Percentiles rank a stretch among this genome's conserved stretches.
These are phyloP conservation scores for Lophius americanus DNA, from an alignment of 2,797 vertebrate species.

Conservation along the genomic window DNA sequence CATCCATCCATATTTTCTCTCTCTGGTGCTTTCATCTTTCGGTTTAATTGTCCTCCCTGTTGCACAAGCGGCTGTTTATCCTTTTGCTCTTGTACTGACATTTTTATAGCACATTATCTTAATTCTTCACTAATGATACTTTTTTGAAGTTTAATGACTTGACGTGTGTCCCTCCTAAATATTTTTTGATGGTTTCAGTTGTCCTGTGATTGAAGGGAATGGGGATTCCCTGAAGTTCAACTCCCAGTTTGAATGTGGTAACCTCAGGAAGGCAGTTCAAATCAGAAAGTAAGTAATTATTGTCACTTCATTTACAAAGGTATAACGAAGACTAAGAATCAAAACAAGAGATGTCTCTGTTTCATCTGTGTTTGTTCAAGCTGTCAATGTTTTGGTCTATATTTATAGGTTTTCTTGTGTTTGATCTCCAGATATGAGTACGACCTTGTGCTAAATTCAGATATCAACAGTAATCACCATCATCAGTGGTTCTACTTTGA, in stretches of 20 bases:
- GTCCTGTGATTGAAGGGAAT: conserved; percentile 85
- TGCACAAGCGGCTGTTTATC: background rate
- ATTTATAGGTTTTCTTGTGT: conserved; percentile 12
- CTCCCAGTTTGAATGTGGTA: conserved; percentile 98
- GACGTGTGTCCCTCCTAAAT: background rate
- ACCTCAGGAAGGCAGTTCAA: conserved; percentile 96
- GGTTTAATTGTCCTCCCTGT: background rate
- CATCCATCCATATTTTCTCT: too few relatives aligned
- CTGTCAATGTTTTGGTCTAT: background rate
- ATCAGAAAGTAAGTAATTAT: conserved; percentile 90
- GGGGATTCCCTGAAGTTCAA: conserved; percentile 95
- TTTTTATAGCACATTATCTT: conserved; percentile 3
- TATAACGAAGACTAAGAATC: background rate
- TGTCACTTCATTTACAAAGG: background rate
- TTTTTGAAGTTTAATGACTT: conserved; percentile 1
- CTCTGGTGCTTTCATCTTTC: background rate
- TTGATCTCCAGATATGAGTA: conserved; percentile 88
- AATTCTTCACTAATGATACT: conserved; percentile 6
- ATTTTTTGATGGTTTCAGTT: conserved; percentile 75
- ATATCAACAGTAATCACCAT: conserved; percentile 99
- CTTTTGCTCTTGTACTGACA: background rate
- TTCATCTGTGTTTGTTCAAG: conserved; percentile 4
- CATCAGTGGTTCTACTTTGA: conserved; percentile 99
- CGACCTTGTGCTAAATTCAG: conserved; percentile 96
- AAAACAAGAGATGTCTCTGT: background rate